phyloP scores from a whole-genome alignment of 2,113 vertebrate species.

The Phylloscopus trochilus region DNA sequence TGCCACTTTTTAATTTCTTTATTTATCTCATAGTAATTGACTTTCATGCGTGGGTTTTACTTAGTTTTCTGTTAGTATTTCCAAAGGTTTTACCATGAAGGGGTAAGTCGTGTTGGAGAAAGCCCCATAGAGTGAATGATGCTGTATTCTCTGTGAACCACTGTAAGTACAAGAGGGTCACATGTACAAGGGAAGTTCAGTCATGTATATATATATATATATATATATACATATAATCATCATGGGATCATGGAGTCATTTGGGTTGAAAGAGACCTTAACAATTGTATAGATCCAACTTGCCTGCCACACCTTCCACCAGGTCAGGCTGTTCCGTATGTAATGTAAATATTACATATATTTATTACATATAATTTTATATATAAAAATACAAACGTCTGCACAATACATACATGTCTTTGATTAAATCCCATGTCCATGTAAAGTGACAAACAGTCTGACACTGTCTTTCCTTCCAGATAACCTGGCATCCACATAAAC shows the following conservation, averaged over 20 bases:
- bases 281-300: accelerated
- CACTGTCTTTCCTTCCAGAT: neutral
- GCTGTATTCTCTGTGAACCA: neutral
- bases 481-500: neutral
- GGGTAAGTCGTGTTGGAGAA: neutral
- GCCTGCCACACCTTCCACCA: neutral
- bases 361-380: neutral
- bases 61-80: neutral
- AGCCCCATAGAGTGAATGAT: neutral
- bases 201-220: neutral
- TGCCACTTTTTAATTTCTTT: neutral
- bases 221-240: neutral
- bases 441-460: neutral
- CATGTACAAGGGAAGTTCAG: neutral
- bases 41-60: neutral
- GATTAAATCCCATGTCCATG: neutral
- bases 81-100: neutral
- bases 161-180: neutral
- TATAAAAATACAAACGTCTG: too few species aligned
- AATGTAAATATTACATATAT: neutral
- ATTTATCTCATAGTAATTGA: neutral
- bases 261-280: neutral
- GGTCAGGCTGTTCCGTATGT: neutral
- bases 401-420: neutral
- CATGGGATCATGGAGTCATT: neutral